Evolutionary conservation across 1,140 invertebrate genomes (phyloP).

Genomic region (Colletes latitarsis): DNA sequence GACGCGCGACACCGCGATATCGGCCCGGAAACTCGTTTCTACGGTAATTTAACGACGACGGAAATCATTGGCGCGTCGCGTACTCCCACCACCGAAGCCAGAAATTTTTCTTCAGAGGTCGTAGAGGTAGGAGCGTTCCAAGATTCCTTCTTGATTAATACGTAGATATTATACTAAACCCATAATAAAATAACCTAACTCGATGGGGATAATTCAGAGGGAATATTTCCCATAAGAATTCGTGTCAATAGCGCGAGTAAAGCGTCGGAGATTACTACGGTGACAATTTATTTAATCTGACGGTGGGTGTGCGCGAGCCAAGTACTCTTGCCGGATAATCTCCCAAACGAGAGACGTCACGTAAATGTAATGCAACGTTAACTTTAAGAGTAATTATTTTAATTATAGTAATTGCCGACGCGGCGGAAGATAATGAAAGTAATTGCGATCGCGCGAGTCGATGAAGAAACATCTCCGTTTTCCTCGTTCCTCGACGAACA

Average conservation of each 20-base stretch:
- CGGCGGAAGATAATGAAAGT: neutral
- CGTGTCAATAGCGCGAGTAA: neutral
- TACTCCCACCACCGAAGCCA: no score
- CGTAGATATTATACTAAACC: no score
- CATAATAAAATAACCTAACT: no score
- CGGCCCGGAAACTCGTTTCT: neutral
- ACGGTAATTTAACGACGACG: neutral
- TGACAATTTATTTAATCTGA: neutral
- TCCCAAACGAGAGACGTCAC: neutral
- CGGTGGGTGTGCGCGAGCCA: neutral
- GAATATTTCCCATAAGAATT: no score
- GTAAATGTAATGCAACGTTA: conserved; percentile 13
- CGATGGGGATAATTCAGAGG: no score
- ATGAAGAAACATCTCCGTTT: neutral
- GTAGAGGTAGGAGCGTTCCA: no score
- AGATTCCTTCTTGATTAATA: no score
- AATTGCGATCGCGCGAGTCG: neutral
- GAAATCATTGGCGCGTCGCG: neutral
- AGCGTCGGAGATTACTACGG: neutral
- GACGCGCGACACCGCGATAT: neutral
- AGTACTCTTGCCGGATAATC: neutral
- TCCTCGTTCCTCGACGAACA: neutral
- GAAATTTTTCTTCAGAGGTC: no score
- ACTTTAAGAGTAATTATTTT: conserved; percentile 14
- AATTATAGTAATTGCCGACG: conserved; percentile 10